Conservation (phyloP, 2,888 invertebrate species). For the Odontothrips loti region DNA sequence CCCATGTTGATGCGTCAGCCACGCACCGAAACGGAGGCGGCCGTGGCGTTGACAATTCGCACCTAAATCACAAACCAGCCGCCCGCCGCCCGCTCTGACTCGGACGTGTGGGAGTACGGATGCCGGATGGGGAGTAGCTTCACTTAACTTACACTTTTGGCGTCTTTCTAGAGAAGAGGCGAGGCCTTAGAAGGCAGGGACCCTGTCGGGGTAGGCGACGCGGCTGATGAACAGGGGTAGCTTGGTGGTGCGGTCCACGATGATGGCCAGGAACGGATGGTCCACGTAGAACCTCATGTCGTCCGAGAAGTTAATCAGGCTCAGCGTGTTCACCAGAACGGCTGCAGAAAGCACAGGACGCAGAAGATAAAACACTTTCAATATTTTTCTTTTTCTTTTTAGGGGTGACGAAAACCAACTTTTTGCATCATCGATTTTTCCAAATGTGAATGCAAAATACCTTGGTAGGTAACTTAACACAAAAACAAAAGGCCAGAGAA, state of each 20-base stretch:
- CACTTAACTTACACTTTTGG: not conserved
- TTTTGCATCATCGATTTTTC: too few relatives aligned
- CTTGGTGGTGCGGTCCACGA: slow-evolving; percentile 50
- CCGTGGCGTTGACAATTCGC: too few relatives aligned
- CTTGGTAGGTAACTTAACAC: too few relatives aligned
- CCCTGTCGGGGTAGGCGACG: slow-evolving; percentile 48
- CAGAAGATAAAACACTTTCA: too few relatives aligned
- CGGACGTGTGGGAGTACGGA: not conserved
- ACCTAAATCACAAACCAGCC: not conserved
- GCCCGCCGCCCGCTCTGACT: too few relatives aligned
- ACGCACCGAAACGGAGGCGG: too few relatives aligned
- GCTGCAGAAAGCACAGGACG: slow-evolving; percentile 34
- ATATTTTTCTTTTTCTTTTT: too few relatives aligned
- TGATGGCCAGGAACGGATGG: slow-evolving; percentile 52
- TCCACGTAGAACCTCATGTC: slow-evolving; percentile 47
- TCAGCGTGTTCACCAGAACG: slow-evolving; percentile 51
- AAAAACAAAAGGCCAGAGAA: too few relatives aligned
- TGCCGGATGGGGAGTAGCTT: not conserved
- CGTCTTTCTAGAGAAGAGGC: not conserved
- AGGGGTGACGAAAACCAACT: too few relatives aligned
- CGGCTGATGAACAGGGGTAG: slow-evolving; percentile 53
- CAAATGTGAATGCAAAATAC: too few relatives aligned
- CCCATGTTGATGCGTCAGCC: too few relatives aligned
- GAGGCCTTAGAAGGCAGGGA: not conserved
- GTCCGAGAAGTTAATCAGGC: slow-evolving; percentile 46